Base-by-base conservation (phyloP, 2,797 vertebrate species). In the Hozukius guyotensis region DNA sequence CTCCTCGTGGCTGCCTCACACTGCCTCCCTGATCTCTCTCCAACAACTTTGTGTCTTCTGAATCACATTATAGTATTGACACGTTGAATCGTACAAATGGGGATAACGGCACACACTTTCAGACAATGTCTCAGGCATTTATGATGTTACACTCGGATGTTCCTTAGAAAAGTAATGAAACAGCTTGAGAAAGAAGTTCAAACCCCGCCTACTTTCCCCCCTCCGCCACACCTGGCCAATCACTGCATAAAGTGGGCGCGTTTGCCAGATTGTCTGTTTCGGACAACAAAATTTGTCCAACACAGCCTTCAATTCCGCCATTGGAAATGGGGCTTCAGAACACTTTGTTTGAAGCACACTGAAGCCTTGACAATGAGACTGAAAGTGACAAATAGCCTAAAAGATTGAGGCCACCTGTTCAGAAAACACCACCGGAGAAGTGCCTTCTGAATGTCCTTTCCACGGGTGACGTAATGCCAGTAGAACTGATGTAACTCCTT, bases 341-440 rank as follows among this genome's bases (percentile, higher is more conserved):
- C 27, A 34, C 22, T 72, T 71, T 4, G 46, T 66, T 67, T 83
- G 32, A 78, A 72, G 42, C 72, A 72, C 9, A 65, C 12, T 65
- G 7, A 80, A 46, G 67, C 20, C 22, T 72, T 36, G 32, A 34
- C 52, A 38, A 29, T 25, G 16, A 6, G 14, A 61, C 32, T 25
- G 8, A 31, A 49, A 18, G 12, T 9, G 25, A 67, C 22, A 62
- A 8, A 76, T 16, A 42, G 4, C 9, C 10, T 4, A 7, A 42
- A 49, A 16, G 8, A 62, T 56, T 72, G 10, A 36, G 31, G 31
- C 24, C 31, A 75, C 42, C 29, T 29, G 29, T 24, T 57, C 12
- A 52, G 4, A 55, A 56, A 32, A 61, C 8, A 38, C 29, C 18
- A 64, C 14, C 65, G 31, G 5, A 4, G 3, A 62, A 14, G n/a